phyloP scores from a whole-genome alignment of 2,797 vertebrate genomes.

The Siniperca obscura region DNA sequence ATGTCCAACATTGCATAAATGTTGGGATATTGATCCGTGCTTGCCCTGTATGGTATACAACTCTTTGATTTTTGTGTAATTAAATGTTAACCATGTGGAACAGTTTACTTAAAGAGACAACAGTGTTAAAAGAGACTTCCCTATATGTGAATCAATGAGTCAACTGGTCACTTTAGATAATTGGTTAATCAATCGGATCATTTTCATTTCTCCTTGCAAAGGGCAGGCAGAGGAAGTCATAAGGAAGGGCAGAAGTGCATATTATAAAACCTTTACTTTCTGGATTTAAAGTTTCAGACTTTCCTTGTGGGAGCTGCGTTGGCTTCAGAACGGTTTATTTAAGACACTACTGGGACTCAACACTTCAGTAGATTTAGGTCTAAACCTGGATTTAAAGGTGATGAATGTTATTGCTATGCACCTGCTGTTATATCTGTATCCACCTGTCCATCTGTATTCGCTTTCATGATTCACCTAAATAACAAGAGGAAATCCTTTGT shows the following conservation, averaged over 20 bases:
- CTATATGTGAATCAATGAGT: constrained; percentile 56
- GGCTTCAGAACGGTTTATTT: constrained; percentile 68
- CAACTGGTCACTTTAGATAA: constrained; percentile 39
- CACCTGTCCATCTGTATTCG: constrained; percentile 61
- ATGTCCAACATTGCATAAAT: constrained; percentile 26
- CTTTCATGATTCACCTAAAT: constrained; percentile 62
- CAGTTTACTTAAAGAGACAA: constrained; percentile 16
- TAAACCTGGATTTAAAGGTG: constrained; percentile 75
- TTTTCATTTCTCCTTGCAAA: constrained; percentile 63
- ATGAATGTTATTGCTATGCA: constrained; percentile 67
- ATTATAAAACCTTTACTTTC: constrained; percentile 51
- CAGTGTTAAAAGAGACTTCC: constrained; percentile 27
- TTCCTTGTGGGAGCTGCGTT: constrained; percentile 51
- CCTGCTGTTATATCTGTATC: constrained; percentile 66
- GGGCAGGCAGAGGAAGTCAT: constrained; percentile 41
- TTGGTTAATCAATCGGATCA: constrained; percentile 48
- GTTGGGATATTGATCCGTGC: constrained; percentile 36
- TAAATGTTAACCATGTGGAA: constrained; percentile 18
- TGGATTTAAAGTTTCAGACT: constrained; percentile 66
- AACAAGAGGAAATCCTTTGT: constrained; percentile 37
- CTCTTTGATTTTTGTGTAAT: constrained; percentile 13
- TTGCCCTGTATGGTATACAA: not conserved
- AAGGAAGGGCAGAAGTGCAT: constrained; percentile 45
- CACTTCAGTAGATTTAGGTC: constrained; percentile 67
- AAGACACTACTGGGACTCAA: constrained; percentile 68